Evolutionary conservation across 2,888 invertebrate genomes (phyloP), one percentile per base, ranked within the genome.

Genomic region (Tipula lateralis): DNA sequence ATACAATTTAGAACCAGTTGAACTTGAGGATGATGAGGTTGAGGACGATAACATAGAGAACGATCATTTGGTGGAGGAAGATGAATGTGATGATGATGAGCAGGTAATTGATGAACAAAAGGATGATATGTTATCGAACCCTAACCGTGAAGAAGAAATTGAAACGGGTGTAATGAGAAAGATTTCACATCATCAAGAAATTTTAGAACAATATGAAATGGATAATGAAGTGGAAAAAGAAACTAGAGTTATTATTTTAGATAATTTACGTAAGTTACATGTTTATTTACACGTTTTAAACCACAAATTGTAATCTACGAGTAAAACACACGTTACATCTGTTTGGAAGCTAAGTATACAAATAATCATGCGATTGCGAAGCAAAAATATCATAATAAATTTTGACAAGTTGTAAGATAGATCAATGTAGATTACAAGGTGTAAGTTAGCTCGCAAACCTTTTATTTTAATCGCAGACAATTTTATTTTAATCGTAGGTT

Each of bases 11-110:
- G 36, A 80, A 29, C 50, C 9, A 44, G 85, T 86, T 84, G 66
- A 85, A n/a, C 85, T 86, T 81, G 85, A 87, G 19, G 86, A 86
- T 24, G 81, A 85, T 83, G 87, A 87, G 32, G 86, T 86, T 7
- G 84, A 86, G 9, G 88, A 88, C 9, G 88, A 87, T 12, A 85
- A 85, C 0, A 86, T 87, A n/a, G 86, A 86, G n/a, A 86, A 86
- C 39, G 66, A 66, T 24, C 19, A 66, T 66, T 24, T 66, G n/a
- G 86, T 87, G 29, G 85, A 86, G 50, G 86, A 86, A 50, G 85
- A 87, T 84, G 86, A 87, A n/a, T 86, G 86, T 19, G 84, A 85
- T 30, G 87, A 87, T 85, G 83, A 84, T 7, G 85, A 86, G 5
- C 85, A 86, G 36, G 87, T 87, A 85, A 88, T 88, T 66, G 87